A percentile compares a stretch with the other conserved stretches of the same genome.
Conservation (phyloP, 2,888 invertebrate species). For the Ophion ventricosus region DNA sequence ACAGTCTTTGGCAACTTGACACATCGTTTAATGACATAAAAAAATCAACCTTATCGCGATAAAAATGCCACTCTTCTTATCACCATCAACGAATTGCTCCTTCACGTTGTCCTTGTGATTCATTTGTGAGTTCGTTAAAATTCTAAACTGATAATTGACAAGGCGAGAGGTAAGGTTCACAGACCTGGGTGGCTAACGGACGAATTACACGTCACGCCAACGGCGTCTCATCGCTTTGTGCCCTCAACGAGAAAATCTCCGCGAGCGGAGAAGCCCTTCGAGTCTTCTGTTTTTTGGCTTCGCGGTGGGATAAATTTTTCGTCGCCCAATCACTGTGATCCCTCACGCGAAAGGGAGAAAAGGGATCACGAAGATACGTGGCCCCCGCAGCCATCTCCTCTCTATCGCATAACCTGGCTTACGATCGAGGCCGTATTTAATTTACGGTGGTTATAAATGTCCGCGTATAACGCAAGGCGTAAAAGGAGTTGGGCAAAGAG, state of each 20-base stretch:
- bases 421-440: conserved; percentile 75
- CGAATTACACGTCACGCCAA: not conserved
- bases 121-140: not conserved
- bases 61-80: too few species aligned
- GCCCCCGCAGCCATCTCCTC: conserved; percentile 36
- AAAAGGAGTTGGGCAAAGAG: conserved; percentile 53
- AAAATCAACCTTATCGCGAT: not conserved
- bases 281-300: conserved; percentile 43
- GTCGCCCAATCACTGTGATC: conserved; percentile 38
- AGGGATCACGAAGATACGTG: conserved; percentile 43
- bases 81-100: not conserved
- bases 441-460: conserved; percentile 81
- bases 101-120: not conserved
- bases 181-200: not conserved
- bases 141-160: not conserved
- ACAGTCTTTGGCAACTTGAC: conserved; percentile 17
- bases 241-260: conserved; percentile 21
- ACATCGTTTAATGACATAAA: not conserved
- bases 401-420: conserved; percentile 65
- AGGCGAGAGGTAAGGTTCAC: not conserved
- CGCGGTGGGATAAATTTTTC: conserved; percentile 56
- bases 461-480: conserved; percentile 68
- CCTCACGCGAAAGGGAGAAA: conserved; percentile 36
- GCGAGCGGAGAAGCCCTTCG: conserved; percentile 41
- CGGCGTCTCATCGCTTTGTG: not conserved